Conservation (phyloP, 2,797 vertebrate species). For the Tiaroga cobitis region DNA sequence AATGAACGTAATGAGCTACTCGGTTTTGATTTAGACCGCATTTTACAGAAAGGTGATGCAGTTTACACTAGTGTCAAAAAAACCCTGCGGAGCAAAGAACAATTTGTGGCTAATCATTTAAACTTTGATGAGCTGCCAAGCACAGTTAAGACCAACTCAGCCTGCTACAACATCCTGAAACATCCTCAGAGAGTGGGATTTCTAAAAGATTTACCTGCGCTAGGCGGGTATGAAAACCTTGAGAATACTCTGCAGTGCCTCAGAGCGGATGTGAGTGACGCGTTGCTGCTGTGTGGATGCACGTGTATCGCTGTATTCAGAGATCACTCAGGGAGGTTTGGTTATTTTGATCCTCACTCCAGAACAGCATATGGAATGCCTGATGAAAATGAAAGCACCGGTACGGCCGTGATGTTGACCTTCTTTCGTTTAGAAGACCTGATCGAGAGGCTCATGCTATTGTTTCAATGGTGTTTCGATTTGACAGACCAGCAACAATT, state of each 20-base stretch:
- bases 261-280: too few relatives aligned
- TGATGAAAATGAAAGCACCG: background rate
- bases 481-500: background rate
- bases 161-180: conserved; percentile 19
- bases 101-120: background rate
- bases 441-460: background rate
- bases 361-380: conserved; percentile 19
- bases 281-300: too few relatives aligned
- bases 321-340: too few relatives aligned
- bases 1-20: background rate
- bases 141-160: background rate
- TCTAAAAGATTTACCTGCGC: too few relatives aligned
- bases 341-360: too few relatives aligned
- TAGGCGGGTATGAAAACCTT: too few relatives aligned
- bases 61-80: conserved; percentile 10
- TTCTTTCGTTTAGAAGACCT: background rate
- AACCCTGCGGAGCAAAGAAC: background rate
- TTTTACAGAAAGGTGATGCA: background rate
- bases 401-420: conserved; percentile 25
- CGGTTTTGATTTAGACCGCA: background rate
- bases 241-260: too few relatives aligned
- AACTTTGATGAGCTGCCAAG: conserved; percentile 13
- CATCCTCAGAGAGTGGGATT: too few relatives aligned
- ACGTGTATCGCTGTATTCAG: too few relatives aligned
- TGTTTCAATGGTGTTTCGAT: background rate